Evolutionary conservation across 2,797 vertebrate species (phyloP).

Genomic region (Atherinosoma microstoma): DNA sequence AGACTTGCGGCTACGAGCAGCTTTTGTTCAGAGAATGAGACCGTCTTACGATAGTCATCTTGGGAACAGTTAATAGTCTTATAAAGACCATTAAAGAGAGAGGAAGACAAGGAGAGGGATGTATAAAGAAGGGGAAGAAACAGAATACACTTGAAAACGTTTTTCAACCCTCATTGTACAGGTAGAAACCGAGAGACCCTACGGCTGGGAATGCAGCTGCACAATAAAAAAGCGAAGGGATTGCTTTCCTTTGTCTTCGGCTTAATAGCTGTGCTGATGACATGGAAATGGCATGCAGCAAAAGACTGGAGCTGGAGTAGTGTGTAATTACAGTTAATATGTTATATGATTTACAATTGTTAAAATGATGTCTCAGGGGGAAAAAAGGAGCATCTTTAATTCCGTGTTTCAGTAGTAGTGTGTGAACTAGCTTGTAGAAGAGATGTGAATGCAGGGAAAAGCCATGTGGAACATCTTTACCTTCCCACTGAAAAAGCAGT

Average conservation of each 20-base stretch:
- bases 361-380: conserved; percentile 45
- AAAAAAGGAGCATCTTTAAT: conserved; percentile 30
- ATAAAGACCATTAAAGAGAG: conserved; percentile 59
- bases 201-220: conserved; percentile 40
- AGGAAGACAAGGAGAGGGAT: conserved; percentile 32
- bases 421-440: conserved; percentile 25
- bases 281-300: conserved; percentile 43
- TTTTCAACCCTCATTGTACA: conserved; percentile 39
- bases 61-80: conserved; percentile 52
- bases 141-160: conserved; percentile 48
- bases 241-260: conserved; percentile 62
- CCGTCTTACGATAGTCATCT: conserved; percentile 54
- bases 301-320: conserved; percentile 37
- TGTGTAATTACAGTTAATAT: conserved; percentile 60
- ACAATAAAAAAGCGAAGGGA: conserved; percentile 35
- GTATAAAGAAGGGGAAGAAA: conserved; percentile 48
- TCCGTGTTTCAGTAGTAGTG: conserved; percentile 25
- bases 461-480: conserved; percentile 27
- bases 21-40: conserved; percentile 60
- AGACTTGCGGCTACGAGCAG: conserved; percentile 46
- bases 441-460: conserved; percentile 25
- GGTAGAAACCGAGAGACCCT: conserved; percentile 45
- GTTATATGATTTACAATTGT: conserved; percentile 42
- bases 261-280: conserved; percentile 45
- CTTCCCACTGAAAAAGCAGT: conserved; percentile 24